These are phyloP conservation scores for Euspilapteryx auroguttella DNA, from an alignment of 2,888 invertebrate genomes.

Conservation along the genomic window DNA sequence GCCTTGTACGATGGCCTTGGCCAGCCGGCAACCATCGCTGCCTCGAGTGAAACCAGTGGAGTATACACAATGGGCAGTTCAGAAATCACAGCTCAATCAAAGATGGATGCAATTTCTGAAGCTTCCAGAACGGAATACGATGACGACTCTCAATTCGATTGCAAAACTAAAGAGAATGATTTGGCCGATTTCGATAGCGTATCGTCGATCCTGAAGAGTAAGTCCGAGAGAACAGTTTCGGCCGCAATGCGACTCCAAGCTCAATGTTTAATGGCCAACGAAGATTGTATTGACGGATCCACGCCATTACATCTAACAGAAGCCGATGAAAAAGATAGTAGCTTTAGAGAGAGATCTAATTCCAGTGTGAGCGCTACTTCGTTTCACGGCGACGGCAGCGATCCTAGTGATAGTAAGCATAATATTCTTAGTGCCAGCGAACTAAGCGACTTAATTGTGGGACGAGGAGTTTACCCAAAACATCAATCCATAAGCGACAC, in stretches of 20 bases:
- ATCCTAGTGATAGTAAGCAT: conserved; percentile 78
- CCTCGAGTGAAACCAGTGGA: conserved; percentile 83
- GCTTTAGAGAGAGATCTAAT: conserved; percentile 70
- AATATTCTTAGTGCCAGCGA: conserved; percentile 81
- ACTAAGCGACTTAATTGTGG: conserved; percentile 81
- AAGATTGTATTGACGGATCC: conserved; percentile 57
- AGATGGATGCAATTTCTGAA: conserved; percentile 55
- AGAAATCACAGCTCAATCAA: conserved; percentile 61
- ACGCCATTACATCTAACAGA: conserved; percentile 31
- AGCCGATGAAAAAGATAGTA: conserved; percentile 43
- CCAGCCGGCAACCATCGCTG: conserved; percentile 60
- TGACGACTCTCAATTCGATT: conserved; percentile 60
- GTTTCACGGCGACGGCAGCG: conserved; percentile 87
- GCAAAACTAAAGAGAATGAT: conserved; percentile 55
- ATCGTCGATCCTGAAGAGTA: conserved; percentile 50
- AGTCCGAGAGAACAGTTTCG: conserved; percentile 40
- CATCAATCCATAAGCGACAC: conserved; percentile 80
- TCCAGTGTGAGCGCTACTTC: conserved; percentile 81
- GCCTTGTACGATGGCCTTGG: conserved; percentile 58
- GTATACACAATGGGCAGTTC: conserved; percentile 81
- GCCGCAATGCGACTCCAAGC: conserved; percentile 20
- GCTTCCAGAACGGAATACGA: conserved; percentile 42
- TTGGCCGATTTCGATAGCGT: conserved; percentile 52
- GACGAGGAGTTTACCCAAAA: conserved; percentile 72
- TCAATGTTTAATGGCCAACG: conserved; percentile 15